These are phyloP conservation scores for Saturnia japonica DNA, from an alignment of 2,888 invertebrate species.

Conservation along the genomic window DNA sequence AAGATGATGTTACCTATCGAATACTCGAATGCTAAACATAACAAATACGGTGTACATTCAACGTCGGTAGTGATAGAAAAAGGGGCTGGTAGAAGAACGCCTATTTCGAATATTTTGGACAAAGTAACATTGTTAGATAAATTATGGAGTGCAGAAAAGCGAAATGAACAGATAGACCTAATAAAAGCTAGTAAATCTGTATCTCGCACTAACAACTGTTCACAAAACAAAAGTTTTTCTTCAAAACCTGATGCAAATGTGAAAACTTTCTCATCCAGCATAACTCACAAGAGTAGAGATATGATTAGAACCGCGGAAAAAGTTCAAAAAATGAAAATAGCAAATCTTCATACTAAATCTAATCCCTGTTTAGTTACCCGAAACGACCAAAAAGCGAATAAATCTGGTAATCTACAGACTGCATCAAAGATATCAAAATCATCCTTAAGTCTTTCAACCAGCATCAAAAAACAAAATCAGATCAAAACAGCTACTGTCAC, in stretches of 20 bases:
- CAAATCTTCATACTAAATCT: constrained; percentile 59
- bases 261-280: constrained; percentile 44
- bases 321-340: constrained; percentile 64
- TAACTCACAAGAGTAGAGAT: constrained; percentile 69
- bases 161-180: constrained; percentile 71
- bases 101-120: constrained; percentile 75
- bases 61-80: constrained; percentile 69
- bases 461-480: constrained; percentile 51
- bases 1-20: constrained; percentile 71
- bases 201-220: constrained; percentile 40
- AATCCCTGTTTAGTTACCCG: constrained; percentile 55
- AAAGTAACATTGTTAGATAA: constrained; percentile 82
- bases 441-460: constrained; percentile 53
- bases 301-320: constrained; percentile 76
- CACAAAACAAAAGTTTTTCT: constrained; percentile 35
- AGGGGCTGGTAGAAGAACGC: constrained; percentile 75
- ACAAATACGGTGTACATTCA: constrained; percentile 51
- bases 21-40: constrained; percentile 57
- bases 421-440: constrained; percentile 61
- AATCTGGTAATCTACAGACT: constrained; percentile 44
- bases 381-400: constrained; percentile 45
- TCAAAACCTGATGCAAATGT: constrained; percentile 30
- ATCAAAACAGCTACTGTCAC: constrained; percentile 68
- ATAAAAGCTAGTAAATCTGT: constrained; percentile 56
- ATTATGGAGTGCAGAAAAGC: constrained; percentile 74